Evolutionary conservation across 2,797 vertebrate species (phyloP).

Genomic region (Eospalax fontanierii): DNA sequence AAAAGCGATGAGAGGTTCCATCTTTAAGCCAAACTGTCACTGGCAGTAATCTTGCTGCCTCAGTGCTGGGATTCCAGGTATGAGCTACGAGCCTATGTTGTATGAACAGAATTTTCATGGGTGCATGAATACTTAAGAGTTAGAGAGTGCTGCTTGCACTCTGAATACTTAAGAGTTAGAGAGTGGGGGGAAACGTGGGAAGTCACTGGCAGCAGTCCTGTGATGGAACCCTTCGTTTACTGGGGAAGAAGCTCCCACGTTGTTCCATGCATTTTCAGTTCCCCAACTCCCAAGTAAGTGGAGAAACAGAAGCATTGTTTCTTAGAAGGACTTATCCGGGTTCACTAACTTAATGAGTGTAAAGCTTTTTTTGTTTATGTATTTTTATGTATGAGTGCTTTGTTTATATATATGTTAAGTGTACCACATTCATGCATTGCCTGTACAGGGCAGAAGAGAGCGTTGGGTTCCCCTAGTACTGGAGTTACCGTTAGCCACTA

Average conservation of each 20-base stretch:
- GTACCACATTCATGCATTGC: too few species aligned
- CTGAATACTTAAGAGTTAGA: not conserved
- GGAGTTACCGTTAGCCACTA: too few species aligned
- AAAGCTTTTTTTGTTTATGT: too few species aligned
- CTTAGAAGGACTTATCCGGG: not conserved
- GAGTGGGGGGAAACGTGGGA: not conserved
- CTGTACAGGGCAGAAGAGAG: too few species aligned
- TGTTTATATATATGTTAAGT: too few species aligned
- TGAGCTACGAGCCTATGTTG: not conserved
- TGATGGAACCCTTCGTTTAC: not conserved
- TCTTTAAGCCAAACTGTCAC: not conserved
- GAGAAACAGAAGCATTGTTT: not conserved
- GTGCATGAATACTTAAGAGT: not conserved
- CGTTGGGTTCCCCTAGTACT: too few species aligned
- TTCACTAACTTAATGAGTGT: too few species aligned
- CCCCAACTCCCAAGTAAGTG: not conserved
- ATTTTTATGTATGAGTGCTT: too few species aligned
- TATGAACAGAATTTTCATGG: not conserved
- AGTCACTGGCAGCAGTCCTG: not conserved
- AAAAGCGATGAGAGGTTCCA: too few species aligned
- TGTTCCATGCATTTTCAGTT: constrained; percentile 8
- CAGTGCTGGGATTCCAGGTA: not conserved
- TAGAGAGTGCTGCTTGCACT: not conserved
- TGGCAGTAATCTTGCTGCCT: not conserved
- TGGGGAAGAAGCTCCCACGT: not conserved